Conservation (phyloP, 2,113 vertebrate species). For the Pachypanchax playfairii region DNA sequence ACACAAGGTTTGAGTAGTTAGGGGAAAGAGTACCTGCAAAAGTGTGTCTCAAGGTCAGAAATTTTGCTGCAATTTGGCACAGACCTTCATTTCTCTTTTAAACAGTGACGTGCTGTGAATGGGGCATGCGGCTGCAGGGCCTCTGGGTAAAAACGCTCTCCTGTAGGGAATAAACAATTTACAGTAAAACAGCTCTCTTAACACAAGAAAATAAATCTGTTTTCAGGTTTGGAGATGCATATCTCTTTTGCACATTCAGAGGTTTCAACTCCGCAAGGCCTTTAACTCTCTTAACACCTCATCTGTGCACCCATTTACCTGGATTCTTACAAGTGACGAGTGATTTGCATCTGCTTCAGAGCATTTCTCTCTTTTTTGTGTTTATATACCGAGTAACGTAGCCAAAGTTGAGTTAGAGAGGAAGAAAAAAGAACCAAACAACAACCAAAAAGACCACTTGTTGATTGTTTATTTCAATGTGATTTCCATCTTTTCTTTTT, state of each 20-base stretch:
- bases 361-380: conserved; percentile 65
- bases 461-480: conserved; percentile 76
- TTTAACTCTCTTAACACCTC: conserved; percentile 63
- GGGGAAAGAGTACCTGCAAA: conserved; percentile 46
- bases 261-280: conserved; percentile 58
- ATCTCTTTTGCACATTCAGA: conserved; percentile 65
- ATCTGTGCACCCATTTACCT: conserved; percentile 61
- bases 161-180: conserved; percentile 31
- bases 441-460: conserved; percentile 69
- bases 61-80: conserved; percentile 56
- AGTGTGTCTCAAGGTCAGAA: conserved; percentile 65
- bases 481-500: conserved; percentile 51
- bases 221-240: conserved; percentile 55
- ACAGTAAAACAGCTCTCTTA: conserved; percentile 42
- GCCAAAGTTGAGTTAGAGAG: conserved; percentile 54
- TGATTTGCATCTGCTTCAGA: conserved; percentile 53
- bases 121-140: conserved; percentile 27
- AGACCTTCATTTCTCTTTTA: conserved; percentile 55
- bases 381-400: conserved; percentile 64
- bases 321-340: conserved; percentile 59
- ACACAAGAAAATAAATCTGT: conserved; percentile 37
- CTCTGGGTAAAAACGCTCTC: conserved; percentile 33
- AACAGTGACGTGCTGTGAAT: conserved; percentile 38
- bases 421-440: conserved; percentile 39
- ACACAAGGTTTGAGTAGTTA: conserved; percentile 56